phyloP scores from a whole-genome alignment of 2,797 vertebrate genomes.

The Parauchenoglanis punctatus region DNA sequence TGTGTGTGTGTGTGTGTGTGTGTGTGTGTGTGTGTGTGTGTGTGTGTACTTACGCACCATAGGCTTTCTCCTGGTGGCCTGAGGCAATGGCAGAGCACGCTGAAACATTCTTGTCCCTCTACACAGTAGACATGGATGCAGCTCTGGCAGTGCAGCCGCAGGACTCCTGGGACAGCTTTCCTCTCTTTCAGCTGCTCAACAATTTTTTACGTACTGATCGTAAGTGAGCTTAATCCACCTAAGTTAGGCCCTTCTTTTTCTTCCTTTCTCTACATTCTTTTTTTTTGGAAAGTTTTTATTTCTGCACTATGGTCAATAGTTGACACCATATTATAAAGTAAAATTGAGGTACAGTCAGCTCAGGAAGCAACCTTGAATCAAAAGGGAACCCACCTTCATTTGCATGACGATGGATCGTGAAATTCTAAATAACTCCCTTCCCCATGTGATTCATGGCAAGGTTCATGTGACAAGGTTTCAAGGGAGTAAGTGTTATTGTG shows the following conservation, averaged over 20 bases:
- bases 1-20: background rate
- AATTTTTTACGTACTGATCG: constrained; percentile 88
- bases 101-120: constrained; percentile 89
- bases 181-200: constrained; percentile 94
- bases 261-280: background rate
- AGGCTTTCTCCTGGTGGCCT: constrained; percentile 96
- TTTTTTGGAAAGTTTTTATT: background rate
- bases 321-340: background rate
- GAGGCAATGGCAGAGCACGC: constrained; percentile 90
- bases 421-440: too few relatives aligned
- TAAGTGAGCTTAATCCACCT: constrained; percentile 69
- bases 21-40: background rate
- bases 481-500: background rate
- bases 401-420: too few relatives aligned
- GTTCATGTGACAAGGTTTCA: background rate
- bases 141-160: constrained; percentile 84
- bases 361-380: too few relatives aligned
- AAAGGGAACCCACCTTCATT: too few relatives aligned
- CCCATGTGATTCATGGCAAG: too few relatives aligned
- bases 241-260: background rate
- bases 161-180: constrained; percentile 95
- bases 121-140: constrained; percentile 88
- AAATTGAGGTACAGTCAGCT: background rate
- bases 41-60: constrained; percentile 18
- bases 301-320: background rate